A percentile compares a stretch with the other conserved stretches of the same genome.
phyloP scores from a whole-genome alignment of 2,797 vertebrate genomes.

The Buphagus erythrorhynchus region DNA sequence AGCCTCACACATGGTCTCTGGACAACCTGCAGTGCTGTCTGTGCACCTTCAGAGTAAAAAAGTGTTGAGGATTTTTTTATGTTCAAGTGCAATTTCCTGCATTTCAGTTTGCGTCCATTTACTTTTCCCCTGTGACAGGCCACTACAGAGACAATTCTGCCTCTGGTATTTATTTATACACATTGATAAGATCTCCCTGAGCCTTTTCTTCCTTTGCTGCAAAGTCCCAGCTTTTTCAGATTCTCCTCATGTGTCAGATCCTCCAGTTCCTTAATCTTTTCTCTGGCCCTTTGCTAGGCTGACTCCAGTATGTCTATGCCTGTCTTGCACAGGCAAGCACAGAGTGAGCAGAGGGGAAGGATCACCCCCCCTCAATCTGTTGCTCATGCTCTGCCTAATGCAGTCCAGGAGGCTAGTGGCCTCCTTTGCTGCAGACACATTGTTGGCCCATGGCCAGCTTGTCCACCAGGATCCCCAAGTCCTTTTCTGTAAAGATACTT shows the following conservation, averaged over 20 bases:
- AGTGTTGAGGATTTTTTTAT: too few species aligned
- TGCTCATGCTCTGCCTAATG: too few species aligned
- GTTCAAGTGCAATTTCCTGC: background rate
- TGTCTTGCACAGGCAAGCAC: background rate
- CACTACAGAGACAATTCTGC: background rate
- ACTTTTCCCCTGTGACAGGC: background rate
- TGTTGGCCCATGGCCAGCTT: background rate
- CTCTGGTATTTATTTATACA: background rate
- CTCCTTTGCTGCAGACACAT: background rate
- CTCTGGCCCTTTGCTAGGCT: background rate
- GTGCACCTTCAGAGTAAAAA: background rate
- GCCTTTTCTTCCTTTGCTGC: background rate
- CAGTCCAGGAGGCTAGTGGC: background rate
- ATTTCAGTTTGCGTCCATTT: background rate
- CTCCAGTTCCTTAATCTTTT: background rate
- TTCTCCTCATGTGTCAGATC: background rate
- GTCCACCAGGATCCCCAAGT: background rate
- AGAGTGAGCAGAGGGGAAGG: background rate
- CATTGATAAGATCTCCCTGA: background rate
- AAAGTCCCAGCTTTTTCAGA: background rate
- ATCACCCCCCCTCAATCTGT: background rate
- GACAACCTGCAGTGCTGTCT: background rate
- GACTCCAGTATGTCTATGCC: background rate
- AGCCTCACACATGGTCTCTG: background rate
- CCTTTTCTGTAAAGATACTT: background rate